Base-by-base conservation (phyloP, 2,888 invertebrate species). In the Diloba caeruleocephala region DNA sequence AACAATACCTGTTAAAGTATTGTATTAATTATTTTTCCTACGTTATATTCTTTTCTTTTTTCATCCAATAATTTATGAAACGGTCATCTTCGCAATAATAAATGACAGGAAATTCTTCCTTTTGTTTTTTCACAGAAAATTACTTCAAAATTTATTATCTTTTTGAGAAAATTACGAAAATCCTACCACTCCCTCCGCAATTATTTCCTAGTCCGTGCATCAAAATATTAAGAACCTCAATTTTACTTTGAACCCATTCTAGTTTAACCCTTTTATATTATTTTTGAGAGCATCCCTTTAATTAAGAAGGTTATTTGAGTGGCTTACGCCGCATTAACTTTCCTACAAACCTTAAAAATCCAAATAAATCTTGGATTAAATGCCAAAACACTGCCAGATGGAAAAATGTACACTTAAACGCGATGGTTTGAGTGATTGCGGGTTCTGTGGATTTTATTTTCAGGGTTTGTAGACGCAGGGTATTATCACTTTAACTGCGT, bases 291-390 rank as follows among this genome's bases (percentile, higher is more conserved):
- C 65, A 64, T 70, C 68, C 71, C 57, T 70, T 68, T 76, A 75
- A 81, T 83, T 81, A 83, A 80, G 69, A 71, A 74, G 68, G 71
- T 76, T 78, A 74, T 79, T 79, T 66, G 60, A 60, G 56, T 62
- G 59, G 73, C 70, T 79, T 66, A 71, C 44, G 46, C 52, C 50
- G 71, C 64, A 66, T 76, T 59, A 63, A n/a, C 42, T 53, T 52
- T 50, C 45, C 34, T 57, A 38, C 38, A 59, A 57, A 29, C 29
- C 62, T 61, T 61, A 21, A 68, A 65, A 68, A 60, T 48, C 34
- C 29, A 31, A 56, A 64, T 59, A 59, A 65, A 54, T 59, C 49
- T 48, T 26, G 36, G 28, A 51, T 48, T 32, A 63, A 74, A 59
- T 43, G 34, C 23, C 52, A 43, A 61, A 70, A 45, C 45, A 60